Evolutionary conservation across 2,797 vertebrate genomes (phyloP).

Genomic region (Molossus alvarezi): DNA sequence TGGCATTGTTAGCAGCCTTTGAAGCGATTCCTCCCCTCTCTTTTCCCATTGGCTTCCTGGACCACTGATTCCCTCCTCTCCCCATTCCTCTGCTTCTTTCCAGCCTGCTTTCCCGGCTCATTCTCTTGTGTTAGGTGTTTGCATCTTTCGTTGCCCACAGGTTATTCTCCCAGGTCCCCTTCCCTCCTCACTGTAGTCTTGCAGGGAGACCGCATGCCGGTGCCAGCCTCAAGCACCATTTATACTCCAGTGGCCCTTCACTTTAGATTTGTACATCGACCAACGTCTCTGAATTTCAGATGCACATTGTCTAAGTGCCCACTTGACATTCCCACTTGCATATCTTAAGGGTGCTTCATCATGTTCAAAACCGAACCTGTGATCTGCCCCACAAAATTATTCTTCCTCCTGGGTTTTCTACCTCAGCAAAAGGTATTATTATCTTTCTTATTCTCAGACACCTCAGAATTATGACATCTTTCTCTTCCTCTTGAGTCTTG

Average conservation of each 20-base stretch:
- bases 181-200: not conserved
- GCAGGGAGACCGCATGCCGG: not conserved
- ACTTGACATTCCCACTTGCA: not conserved
- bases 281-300: not conserved
- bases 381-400: not conserved
- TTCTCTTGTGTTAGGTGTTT: not conserved
- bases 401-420: not conserved
- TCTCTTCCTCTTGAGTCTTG: not conserved
- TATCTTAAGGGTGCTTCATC: not conserved
- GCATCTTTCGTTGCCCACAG: not conserved
- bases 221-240: not conserved
- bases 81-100: not conserved
- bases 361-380: not conserved
- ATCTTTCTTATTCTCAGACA: not conserved
- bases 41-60: not conserved
- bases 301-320: not conserved
- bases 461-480: not conserved
- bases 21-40: rapidly evolving
- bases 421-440: not conserved
- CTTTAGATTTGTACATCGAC: not conserved
- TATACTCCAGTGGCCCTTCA: not conserved
- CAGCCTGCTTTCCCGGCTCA: not conserved
- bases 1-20: not conserved
- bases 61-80: no score
- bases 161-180: not conserved